A percentile compares a stretch with the other conserved stretches of the same genome.
phyloP scores from a whole-genome alignment of 2,113 vertebrate species.

The Dendropsophus ebraccatus region DNA sequence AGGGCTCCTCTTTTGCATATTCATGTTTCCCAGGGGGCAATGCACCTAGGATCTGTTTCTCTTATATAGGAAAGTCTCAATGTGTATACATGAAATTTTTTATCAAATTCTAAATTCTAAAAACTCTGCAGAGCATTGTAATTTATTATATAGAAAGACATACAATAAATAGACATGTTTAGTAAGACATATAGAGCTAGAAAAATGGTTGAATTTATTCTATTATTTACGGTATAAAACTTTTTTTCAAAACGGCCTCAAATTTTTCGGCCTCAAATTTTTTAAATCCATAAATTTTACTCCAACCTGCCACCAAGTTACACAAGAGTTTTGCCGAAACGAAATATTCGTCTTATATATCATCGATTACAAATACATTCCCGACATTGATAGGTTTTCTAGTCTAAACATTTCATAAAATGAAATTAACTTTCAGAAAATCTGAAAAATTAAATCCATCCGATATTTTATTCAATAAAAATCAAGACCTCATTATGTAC shows the following conservation, averaged over 20 bases:
- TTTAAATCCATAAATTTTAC: background rate
- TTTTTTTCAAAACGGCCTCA: background rate
- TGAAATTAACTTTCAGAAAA: background rate
- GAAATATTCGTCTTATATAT: background rate
- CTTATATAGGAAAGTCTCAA: too few relatives aligned
- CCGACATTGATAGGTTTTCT: background rate
- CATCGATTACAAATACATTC: background rate
- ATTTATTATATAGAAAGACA: background rate
- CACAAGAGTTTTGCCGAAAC: background rate
- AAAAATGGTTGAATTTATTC: constrained; percentile 1
- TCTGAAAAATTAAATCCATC: constrained; percentile 19
- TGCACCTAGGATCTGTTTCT: too few relatives aligned
- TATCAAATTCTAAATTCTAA: background rate
- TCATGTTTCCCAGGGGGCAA: too few relatives aligned
- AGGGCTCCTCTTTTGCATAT: too few relatives aligned
- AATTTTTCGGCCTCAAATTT: background rate
- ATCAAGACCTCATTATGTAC: constrained; percentile 18
- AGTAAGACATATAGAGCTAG: background rate
- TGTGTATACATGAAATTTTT: too few relatives aligned
- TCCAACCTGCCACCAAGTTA: background rate
- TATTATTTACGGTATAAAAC: background rate
- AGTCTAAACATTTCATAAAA: background rate
- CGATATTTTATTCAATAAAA: constrained; percentile 28
- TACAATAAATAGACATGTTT: constrained; percentile 4
- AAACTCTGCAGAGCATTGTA: background rate